A percentile compares a stretch with the other conserved stretches of the same genome.
Evolutionary conservation across 2,797 vertebrate species (phyloP).

Genomic region (Arrhamphus sclerolepis): DNA sequence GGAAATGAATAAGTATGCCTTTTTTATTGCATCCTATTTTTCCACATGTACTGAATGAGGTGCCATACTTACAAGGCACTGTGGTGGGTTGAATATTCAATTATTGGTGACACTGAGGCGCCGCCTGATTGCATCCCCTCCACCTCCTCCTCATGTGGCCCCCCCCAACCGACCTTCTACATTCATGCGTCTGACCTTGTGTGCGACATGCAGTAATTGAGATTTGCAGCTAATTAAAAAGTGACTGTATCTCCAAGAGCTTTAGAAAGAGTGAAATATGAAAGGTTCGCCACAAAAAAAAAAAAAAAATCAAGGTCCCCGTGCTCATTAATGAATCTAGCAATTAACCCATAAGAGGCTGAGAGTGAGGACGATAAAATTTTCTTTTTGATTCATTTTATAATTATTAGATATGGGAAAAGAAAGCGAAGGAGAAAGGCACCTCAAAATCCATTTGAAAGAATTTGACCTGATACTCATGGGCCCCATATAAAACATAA

Average conservation of each 20-base stretch:
- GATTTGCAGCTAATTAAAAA: slow-evolving; percentile 73
- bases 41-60: not conserved
- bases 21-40: not conserved
- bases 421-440: not conserved
- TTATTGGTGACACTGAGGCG: slow-evolving; percentile 16
- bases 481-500: slow-evolving; percentile 9
- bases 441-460: not conserved
- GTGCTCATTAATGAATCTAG: slow-evolving; percentile 50
- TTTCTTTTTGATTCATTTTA: not conserved
- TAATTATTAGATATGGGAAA: not conserved
- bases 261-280: slow-evolving; percentile 22
- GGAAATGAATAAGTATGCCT: not conserved
- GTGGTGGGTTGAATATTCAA: slow-evolving; percentile 21
- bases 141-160: slow-evolving; percentile 1
- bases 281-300: slow-evolving; percentile 8
- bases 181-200: slow-evolving; percentile 59
- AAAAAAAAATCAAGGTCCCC: slow-evolving; percentile 32
- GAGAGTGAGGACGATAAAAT: not conserved
- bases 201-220: slow-evolving; percentile 56
- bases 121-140: slow-evolving; percentile 17
- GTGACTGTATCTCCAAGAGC: slow-evolving; percentile 43
- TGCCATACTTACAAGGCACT: not conserved
- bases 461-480: not conserved
- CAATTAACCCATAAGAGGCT: slow-evolving; percentile 11
- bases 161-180: slow-evolving; percentile 9